phyloP scores from a whole-genome alignment of 1,140 invertebrate species.

The Gonioctena quinquepunctata region DNA sequence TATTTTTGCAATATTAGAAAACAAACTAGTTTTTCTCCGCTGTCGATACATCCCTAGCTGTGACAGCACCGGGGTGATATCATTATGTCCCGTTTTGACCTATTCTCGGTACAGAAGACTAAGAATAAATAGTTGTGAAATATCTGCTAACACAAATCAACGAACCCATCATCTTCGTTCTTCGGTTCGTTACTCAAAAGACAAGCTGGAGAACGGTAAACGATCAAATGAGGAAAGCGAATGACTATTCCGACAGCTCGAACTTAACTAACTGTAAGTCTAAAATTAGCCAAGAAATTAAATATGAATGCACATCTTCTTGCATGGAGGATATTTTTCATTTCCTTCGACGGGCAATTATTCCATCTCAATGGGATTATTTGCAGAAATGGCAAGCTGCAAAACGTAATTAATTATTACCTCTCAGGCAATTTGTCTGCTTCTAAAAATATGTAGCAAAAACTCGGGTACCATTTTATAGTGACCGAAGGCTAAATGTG shows the following conservation, averaged over 20 bases:
- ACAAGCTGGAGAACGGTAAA: neutral
- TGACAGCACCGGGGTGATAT: too few relatives aligned
- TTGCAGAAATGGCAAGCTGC: neutral
- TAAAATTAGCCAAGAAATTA: neutral
- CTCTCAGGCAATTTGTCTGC: neutral
- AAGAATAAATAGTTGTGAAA: too few relatives aligned
- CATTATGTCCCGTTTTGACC: too few relatives aligned
- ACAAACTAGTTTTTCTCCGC: too few relatives aligned
- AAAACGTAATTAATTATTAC: neutral
- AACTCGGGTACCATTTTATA: neutral
- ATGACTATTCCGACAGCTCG: neutral
- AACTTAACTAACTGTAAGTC: neutral
- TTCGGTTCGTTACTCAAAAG: too few relatives aligned
- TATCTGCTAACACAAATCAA: too few relatives aligned
- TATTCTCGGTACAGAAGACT: too few relatives aligned
- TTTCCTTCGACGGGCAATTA: neutral
- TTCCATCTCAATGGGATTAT: neutral
- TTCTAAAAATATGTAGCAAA: neutral
- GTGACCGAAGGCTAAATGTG: neutral
- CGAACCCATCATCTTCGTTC: too few relatives aligned
- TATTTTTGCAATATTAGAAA: too few relatives aligned
- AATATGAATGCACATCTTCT: neutral
- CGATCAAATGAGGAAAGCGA: neutral
- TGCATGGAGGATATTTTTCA: neutral
- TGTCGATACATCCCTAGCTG: too few relatives aligned